Percentiles rank a stretch among this genome's conserved stretches.
Evolutionary conservation across 2,797 vertebrate species (phyloP).

Genomic region (Tolypeutes matacus): DNA sequence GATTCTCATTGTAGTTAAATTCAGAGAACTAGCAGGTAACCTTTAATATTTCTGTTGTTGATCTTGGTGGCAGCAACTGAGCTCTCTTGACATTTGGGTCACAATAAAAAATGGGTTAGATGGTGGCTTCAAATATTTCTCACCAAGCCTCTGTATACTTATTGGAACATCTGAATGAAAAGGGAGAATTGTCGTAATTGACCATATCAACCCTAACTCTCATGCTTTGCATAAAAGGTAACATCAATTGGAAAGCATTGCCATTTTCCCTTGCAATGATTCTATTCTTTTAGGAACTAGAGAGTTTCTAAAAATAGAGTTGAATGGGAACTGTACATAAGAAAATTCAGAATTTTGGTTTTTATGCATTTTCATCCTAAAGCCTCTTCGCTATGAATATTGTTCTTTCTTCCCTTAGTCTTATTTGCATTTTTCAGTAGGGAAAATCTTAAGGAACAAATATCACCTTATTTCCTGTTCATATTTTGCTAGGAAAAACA

Average conservation of each 20-base stretch:
- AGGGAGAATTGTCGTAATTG: not conserved
- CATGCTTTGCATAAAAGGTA: not conserved
- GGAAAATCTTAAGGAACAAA: not conserved
- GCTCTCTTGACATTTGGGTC: not conserved
- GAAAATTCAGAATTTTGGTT: conserved; percentile 5
- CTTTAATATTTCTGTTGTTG: not conserved
- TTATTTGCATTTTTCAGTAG: conserved; percentile 44
- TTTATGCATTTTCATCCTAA: not conserved
- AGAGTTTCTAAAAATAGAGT: not conserved
- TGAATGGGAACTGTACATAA: not conserved
- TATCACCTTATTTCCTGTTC: not conserved
- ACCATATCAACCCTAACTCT: not conserved
- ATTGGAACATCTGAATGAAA: conserved; percentile 17
- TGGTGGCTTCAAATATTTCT: not conserved
- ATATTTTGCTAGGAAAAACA: not conserved
- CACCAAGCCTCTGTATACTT: conserved; percentile 13
- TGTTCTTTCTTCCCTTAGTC: conserved; percentile 9
- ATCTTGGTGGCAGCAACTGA: not conserved
- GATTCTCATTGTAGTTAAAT: not conserved
- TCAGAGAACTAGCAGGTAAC: not conserved
- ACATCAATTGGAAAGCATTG: not conserved
- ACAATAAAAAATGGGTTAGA: not conserved
- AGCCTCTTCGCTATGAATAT: not conserved
- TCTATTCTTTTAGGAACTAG: not conserved
- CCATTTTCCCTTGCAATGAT: conserved; percentile 1